Conservation (phyloP, 2,888 invertebrate genomes). For the Parelbella ahira region DNA sequence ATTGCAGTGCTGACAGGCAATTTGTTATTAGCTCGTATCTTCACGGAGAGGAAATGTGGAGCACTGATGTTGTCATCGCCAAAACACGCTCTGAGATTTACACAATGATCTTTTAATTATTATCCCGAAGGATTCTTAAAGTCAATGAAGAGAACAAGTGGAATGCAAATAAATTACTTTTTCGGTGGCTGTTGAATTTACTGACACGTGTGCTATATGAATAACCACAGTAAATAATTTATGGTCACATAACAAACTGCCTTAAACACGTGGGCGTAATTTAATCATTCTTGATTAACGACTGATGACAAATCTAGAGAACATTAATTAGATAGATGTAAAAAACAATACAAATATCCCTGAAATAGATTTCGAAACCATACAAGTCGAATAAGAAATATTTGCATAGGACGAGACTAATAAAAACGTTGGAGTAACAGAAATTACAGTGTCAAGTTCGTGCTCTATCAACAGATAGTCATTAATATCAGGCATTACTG, state of each 20-base stretch:
- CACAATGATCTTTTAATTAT: slow-evolving; percentile 18
- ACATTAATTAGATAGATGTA: background rate
- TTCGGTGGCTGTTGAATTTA: slow-evolving; percentile 6
- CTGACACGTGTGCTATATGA: slow-evolving; percentile 17
- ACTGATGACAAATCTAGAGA: slow-evolving; percentile 1
- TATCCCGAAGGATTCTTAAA: slow-evolving; percentile 7
- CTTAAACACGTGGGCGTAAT: slow-evolving; percentile 9
- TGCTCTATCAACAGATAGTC: background rate
- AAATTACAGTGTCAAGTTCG: background rate
- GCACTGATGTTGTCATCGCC: slow-evolving; percentile 23
- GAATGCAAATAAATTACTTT: slow-evolving; percentile 8
- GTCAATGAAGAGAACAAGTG: slow-evolving; percentile 5
- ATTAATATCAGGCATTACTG: slow-evolving; percentile 4
- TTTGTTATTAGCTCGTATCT: slow-evolving; percentile 23
- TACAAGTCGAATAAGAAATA: background rate
- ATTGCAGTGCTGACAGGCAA: slow-evolving; percentile 23
- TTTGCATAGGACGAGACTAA: too few relatives aligned
- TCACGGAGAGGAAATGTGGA: slow-evolving; percentile 13
- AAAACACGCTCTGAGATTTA: slow-evolving; percentile 19
- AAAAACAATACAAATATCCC: background rate
- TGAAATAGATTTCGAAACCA: background rate
- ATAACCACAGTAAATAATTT: slow-evolving; percentile 7
- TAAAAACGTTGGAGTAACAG: background rate
- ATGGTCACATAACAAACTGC: slow-evolving; percentile 4
- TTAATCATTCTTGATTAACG: slow-evolving; percentile 7